Conservation (phyloP, 2,888 invertebrate species). For the Tanypteryx hageni region DNA sequence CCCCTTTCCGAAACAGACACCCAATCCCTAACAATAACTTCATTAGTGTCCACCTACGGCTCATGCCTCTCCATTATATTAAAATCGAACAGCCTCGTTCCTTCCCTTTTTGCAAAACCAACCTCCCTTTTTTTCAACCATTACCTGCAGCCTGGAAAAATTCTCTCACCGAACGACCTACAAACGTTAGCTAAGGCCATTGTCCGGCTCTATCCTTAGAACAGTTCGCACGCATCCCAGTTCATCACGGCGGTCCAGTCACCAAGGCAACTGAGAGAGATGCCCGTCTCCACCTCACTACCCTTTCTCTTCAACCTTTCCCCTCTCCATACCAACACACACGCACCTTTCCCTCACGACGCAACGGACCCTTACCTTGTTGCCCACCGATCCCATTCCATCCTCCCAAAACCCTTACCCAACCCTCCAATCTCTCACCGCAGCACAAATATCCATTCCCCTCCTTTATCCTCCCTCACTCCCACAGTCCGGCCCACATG, state of each 20-base stretch:
- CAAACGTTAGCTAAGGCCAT: neutral
- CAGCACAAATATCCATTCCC: conserved; percentile 60
- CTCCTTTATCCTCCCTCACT: neutral
- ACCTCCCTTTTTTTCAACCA: too few relatives aligned
- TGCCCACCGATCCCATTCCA: neutral
- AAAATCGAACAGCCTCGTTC: too few relatives aligned
- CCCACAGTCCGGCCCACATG: neutral
- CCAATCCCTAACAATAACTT: too few relatives aligned
- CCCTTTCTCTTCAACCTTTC: neutral
- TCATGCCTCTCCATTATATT: too few relatives aligned
- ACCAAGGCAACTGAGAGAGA: conserved; percentile 5
- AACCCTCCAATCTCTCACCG: conserved; percentile 53
- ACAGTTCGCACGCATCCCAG: neutral
- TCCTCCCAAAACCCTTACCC: conserved; percentile 7
- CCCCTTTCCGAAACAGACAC: too few relatives aligned
- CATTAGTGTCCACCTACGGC: too few relatives aligned
- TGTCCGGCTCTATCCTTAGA: neutral
- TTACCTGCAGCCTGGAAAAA: too few relatives aligned
- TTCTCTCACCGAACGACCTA: neutral
- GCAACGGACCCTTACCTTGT: neutral
- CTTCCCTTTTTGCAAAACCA: too few relatives aligned
- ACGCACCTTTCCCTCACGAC: neutral
- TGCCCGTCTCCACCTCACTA: neutral
- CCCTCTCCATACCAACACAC: neutral
- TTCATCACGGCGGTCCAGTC: neutral